These are phyloP conservation scores for Rhyacophila evoluta DNA, from an alignment of 2,888 invertebrate species.

Conservation along the genomic window DNA sequence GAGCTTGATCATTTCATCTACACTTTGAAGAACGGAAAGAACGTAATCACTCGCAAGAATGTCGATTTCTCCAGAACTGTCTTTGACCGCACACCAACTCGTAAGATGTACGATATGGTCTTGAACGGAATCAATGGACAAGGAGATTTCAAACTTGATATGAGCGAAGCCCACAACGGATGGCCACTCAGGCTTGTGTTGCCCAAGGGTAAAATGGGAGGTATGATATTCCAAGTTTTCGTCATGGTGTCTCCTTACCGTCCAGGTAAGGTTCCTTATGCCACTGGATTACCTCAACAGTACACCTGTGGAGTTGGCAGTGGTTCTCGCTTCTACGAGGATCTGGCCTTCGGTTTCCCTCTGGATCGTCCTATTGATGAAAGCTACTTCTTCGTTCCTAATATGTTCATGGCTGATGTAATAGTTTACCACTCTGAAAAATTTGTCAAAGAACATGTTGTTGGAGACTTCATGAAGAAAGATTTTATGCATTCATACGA, in stretches of 20 bases:
- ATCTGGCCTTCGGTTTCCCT: slow-evolving; percentile 70
- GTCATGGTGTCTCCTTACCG: slow-evolving; percentile 71
- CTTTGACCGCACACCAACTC: slow-evolving; percentile 67
- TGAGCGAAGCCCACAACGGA: slow-evolving; percentile 69
- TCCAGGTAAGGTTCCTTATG: slow-evolving; percentile 62
- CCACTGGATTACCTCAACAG: slow-evolving; percentile 65
- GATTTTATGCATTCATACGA: not conserved
- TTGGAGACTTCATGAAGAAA: not conserved
- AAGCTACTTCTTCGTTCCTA: slow-evolving; percentile 62
- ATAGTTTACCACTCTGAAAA: slow-evolving; percentile 65
- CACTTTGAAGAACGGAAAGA: slow-evolving; percentile 66
- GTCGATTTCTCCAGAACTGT: slow-evolving; percentile 71
- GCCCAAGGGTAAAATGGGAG: slow-evolving; percentile 74
- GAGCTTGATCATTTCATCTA: slow-evolving; percentile 73
- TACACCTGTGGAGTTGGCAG: slow-evolving; percentile 61
- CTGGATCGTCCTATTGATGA: slow-evolving; percentile 68
- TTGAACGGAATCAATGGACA: slow-evolving; percentile 65
- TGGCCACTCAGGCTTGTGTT: slow-evolving; percentile 74
- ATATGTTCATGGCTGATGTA: slow-evolving; percentile 68
- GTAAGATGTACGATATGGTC: slow-evolving; percentile 65
- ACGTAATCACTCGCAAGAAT: slow-evolving; percentile 69
- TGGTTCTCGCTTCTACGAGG: slow-evolving; percentile 59
- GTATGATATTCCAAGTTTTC: slow-evolving; percentile 74
- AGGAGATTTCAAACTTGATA: slow-evolving; percentile 65
- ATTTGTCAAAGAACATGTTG: not conserved